Conservation (phyloP, 1,140 invertebrate genomes). For the Ceratosolen solmsi region DNA sequence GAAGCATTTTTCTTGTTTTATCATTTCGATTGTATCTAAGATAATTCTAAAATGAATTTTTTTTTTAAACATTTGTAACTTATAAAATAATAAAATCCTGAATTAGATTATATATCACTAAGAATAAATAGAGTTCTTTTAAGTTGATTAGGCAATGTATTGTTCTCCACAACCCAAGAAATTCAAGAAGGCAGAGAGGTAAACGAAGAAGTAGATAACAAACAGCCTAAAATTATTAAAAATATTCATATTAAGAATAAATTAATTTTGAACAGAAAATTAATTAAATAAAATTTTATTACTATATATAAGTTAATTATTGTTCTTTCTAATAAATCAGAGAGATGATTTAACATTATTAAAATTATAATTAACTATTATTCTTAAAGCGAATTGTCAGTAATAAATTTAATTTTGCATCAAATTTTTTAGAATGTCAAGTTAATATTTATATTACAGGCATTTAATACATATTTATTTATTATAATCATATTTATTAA, state of each 20-base stretch:
- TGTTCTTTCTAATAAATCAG: too few species aligned
- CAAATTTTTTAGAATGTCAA: too few species aligned
- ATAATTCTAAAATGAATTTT: too few species aligned
- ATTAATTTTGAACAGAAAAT: constrained; percentile 17
- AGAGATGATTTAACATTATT: too few species aligned
- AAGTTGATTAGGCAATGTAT: constrained; percentile 71
- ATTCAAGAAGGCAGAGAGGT: constrained; percentile 86
- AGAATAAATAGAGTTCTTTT: constrained; percentile 51
- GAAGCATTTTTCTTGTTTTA: too few species aligned
- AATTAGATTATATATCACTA: not conserved
- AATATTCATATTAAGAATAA: constrained; percentile 49
- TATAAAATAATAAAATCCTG: not conserved
- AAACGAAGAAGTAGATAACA: constrained; percentile 81
- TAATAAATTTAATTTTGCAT: too few species aligned
- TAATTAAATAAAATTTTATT: not conserved
- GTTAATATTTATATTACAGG: too few species aligned
- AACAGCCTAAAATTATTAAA: constrained; percentile 56
- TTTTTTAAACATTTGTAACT: not conserved
- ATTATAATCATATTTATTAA: too few species aligned
- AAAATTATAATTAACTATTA: too few species aligned
- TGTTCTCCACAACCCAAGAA: constrained; percentile 82
- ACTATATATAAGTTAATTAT: not conserved
- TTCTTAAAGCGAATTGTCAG: too few species aligned
- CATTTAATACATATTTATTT: too few species aligned
- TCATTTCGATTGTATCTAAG: too few species aligned